A percentile compares a stretch with the other conserved stretches of the same genome.
These are phyloP conservation scores for Endotricha flammealis DNA, from an alignment of 2,888 invertebrate species.

Conservation along the genomic window DNA sequence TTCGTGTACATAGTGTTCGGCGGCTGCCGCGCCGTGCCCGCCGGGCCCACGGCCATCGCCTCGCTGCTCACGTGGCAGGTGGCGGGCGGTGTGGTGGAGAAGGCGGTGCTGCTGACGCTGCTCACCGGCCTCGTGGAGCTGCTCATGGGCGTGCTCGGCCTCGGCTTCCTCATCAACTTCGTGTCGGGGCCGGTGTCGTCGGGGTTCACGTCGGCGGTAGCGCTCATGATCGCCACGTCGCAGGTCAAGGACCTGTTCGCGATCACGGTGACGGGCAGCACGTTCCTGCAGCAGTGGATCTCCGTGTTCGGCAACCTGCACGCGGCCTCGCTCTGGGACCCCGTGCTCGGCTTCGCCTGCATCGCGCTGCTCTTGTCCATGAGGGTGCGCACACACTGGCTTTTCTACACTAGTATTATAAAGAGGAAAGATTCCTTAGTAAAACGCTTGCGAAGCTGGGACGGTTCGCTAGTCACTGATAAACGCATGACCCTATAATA, in stretches of 20 bases:
- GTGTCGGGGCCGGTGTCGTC: slow-evolving; percentile 93
- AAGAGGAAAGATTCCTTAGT: too few species aligned
- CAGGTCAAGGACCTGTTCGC: slow-evolving; percentile 91
- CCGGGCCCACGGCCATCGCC: slow-evolving; percentile 95
- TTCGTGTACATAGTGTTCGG: slow-evolving; percentile 94
- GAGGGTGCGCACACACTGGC: slow-evolving; percentile 77
- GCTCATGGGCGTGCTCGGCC: slow-evolving; percentile 88
- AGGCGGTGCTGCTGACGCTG: slow-evolving; percentile 87
- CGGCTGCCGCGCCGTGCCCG: slow-evolving; percentile 94
- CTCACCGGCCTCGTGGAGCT: slow-evolving; percentile 86
- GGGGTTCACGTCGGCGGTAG: slow-evolving; percentile 94
- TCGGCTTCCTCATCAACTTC: slow-evolving; percentile 93
- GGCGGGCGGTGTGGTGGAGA: slow-evolving; percentile 81
- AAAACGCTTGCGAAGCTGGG: too few species aligned
- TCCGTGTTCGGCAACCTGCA: slow-evolving; percentile 83
- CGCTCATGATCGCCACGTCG: slow-evolving; percentile 92
- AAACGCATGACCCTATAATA: too few species aligned
- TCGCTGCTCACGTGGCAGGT: slow-evolving; percentile 91
- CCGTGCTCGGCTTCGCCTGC: slow-evolving; percentile 85
- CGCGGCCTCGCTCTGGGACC: slow-evolving; percentile 83
- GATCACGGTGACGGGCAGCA: slow-evolving; percentile 83
- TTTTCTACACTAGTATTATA: slow-evolving; percentile 3
- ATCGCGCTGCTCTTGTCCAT: slow-evolving; percentile 86
- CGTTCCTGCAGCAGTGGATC: slow-evolving; percentile 87
- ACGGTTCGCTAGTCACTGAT: too few species aligned